Base-by-base conservation (phyloP, 2,113 vertebrate species). In the Lamprotornis superbus region DNA sequence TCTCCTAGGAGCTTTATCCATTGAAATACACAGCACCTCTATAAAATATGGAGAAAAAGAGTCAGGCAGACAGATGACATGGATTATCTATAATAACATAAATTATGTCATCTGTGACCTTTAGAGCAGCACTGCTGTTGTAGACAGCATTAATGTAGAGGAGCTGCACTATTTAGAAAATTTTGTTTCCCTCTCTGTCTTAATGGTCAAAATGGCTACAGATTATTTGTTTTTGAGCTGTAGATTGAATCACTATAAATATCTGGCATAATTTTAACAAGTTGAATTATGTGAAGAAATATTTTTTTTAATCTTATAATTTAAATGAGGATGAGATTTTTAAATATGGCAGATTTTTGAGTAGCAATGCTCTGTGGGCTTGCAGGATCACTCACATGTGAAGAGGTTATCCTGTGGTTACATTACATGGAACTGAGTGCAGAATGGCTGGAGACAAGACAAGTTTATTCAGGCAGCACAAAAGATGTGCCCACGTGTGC, bases 91-190 rank as follows among this genome's bases (percentile, higher is more conserved):
- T 88, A 96, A 85, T 90, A 86, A 88, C 56, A 86, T 90, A 91
- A 90, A 93, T 94, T 83, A 78, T 88, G 92, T 88, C 55, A 68
- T 81, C 79, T 88, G 44, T 94, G 90, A 93, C 87, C 95, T 96
- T 97, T 95, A 44, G 39, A 93, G 88, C 52, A 94, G 85, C 64
- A 86, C 67, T 13, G 2, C 46, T 93, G 60, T 71, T 88, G 82
- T 76, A 96, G 90, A 61, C 60, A 85, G 42, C 82, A 56, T 83
- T 95, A 74, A 93, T 39, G 49, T 70, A 67, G 59, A 91, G 59
- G 88, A 79, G 47, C 76, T 80, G 59, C 47, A 52, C 63, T 64
- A 67, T 61, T 56, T n/a, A 89, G 80, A 94, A 88, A 80, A 90
- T 83, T 71, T 94, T 94, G 75, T 95, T 92, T 96, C 20, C 35